Percentiles rank a stretch among this genome's conserved stretches.
These are phyloP conservation scores for Popillia japonica DNA, from an alignment of 1,140 invertebrate genomes.

Conservation along the genomic window DNA sequence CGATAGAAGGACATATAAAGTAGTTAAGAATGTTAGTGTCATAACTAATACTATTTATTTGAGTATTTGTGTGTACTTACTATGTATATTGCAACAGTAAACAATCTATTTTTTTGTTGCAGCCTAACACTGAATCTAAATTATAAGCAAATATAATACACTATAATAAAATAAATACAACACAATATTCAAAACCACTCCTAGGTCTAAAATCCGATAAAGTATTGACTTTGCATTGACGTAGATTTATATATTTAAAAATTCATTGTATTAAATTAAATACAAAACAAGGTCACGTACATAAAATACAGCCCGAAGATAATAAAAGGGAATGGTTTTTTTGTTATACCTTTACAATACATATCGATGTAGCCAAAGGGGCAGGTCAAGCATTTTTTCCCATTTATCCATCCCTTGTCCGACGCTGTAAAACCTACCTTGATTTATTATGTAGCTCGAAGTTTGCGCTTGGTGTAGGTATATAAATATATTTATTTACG, in stretches of 20 bases:
- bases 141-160: background rate
- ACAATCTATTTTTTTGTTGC: too few relatives aligned
- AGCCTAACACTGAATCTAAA: too few relatives aligned
- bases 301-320: constrained; percentile 7
- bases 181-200: background rate
- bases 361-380: constrained; percentile 4
- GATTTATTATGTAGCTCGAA: constrained; percentile 34
- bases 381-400: constrained; percentile 9
- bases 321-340: constrained; percentile 20
- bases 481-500: constrained; percentile 30
- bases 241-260: background rate
- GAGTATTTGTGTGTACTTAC: too few relatives aligned
- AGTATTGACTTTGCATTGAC: background rate
- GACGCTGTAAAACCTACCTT: constrained; percentile 25
- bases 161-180: too few relatives aligned
- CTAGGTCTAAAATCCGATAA: background rate
- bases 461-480: background rate
- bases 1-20: too few relatives aligned
- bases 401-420: constrained; percentile 24
- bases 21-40: too few relatives aligned
- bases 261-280: background rate
- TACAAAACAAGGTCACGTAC: constrained; percentile 1
- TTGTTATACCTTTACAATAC: constrained; percentile 24
- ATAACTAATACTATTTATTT: too few relatives aligned
- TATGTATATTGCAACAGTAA: too few relatives aligned